Conservation (phyloP, 2,888 invertebrate genomes). For the Agonopterix arenella region DNA sequence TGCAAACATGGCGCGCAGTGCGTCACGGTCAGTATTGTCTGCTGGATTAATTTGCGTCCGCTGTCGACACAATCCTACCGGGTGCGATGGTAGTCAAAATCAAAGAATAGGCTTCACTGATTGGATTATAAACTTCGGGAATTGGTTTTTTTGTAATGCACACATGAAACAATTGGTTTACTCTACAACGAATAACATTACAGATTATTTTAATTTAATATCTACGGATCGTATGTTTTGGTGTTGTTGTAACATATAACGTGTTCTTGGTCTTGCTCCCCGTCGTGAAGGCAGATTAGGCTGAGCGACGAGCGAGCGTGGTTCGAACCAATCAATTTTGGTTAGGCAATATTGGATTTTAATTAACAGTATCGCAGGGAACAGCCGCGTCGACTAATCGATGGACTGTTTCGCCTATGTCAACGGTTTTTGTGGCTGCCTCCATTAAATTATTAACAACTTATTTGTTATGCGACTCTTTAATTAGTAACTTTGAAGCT, state of each 20-base stretch:
- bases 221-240: not conserved
- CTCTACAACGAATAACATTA: no score
- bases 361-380: constrained; percentile 67
- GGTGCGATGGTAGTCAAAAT: constrained; percentile 41
- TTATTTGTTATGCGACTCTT: no score
- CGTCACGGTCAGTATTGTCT: constrained; percentile 68
- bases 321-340: constrained; percentile 68
- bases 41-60: constrained; percentile 63
- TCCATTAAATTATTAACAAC: constrained; percentile 3
- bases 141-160: constrained; percentile 39
- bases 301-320: constrained; percentile 26
- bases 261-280: constrained; percentile 18
- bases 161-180: no score
- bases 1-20: constrained; percentile 52
- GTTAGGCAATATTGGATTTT: constrained; percentile 76
- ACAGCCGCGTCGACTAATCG: constrained; percentile 41
- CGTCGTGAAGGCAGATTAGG: constrained; percentile 31
- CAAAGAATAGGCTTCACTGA: constrained; percentile 48
- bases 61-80: constrained; percentile 33
- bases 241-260: constrained; percentile 4
- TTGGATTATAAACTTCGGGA: constrained; percentile 55
- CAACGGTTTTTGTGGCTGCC: constrained; percentile 36
- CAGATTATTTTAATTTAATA: not conserved
- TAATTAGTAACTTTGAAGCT: no score
- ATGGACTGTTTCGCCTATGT: constrained; percentile 40